Evolutionary conservation across 2,113 vertebrate species (phyloP).

Genomic region (Xerus inauris): DNA sequence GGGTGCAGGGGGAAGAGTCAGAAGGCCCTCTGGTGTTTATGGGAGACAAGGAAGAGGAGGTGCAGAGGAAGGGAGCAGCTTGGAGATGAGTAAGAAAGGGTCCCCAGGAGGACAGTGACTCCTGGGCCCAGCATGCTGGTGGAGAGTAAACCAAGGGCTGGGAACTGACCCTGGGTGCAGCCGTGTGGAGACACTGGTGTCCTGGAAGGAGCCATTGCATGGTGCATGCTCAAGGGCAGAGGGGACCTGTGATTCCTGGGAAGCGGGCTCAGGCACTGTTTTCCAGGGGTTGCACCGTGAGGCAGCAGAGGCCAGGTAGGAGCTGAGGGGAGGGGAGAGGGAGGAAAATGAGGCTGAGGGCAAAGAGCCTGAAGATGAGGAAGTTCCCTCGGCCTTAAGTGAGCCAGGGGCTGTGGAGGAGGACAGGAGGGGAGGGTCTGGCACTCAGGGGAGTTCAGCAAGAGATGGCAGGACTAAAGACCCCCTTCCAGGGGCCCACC

Average conservation of each 20-base stretch:
- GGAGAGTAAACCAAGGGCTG: no score
- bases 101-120: background rate
- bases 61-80: background rate
- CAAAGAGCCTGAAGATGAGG: background rate
- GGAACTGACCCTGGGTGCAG: background rate
- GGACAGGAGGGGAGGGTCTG: background rate
- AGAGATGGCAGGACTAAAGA: no score
- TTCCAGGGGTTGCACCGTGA: background rate
- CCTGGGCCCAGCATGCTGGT: no score
- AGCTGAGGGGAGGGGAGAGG: background rate
- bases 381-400: background rate
- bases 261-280: background rate
- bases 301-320: background rate
- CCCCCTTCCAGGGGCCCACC: background rate
- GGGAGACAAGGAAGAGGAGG: background rate
- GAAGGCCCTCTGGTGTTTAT: background rate
- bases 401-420: background rate
- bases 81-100: background rate
- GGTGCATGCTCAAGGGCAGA: background rate
- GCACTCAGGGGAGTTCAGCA: background rate
- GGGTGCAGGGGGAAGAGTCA: background rate
- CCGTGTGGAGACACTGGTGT: fast-evolving
- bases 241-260: background rate
- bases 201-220: fast-evolving
- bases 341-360: background rate